A percentile compares a stretch with the other conserved stretches of the same genome.
Evolutionary conservation across 2,888 invertebrate genomes (phyloP).

Genomic region (Calameuta pallipes): DNA sequence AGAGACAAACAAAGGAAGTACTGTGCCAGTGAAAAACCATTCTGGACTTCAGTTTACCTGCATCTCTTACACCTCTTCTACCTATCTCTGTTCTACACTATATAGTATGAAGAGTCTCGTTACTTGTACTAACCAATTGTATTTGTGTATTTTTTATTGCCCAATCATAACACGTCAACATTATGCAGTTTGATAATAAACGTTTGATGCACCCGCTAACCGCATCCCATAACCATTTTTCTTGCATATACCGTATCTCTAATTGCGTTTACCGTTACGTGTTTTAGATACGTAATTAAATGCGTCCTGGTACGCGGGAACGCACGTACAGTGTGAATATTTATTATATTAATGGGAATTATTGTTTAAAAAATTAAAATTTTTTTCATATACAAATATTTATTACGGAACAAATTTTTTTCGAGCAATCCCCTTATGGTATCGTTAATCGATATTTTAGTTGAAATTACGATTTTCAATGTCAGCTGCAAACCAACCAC

Average conservation of each 20-base stretch:
- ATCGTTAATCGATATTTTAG: background rate
- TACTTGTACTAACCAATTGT: background rate
- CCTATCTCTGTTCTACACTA: background rate
- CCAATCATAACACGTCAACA: background rate
- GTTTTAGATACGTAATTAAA: background rate
- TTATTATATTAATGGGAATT: background rate
- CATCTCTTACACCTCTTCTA: background rate
- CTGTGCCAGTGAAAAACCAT: background rate
- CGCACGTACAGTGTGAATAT: background rate
- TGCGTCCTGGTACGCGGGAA: background rate
- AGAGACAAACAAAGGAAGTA: background rate
- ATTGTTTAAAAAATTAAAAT: background rate
- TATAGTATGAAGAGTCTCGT: background rate
- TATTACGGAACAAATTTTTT: background rate
- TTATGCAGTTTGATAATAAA: background rate
- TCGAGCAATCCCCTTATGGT: background rate
- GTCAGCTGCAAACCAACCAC: background rate
- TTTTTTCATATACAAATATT: background rate
- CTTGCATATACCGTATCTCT: background rate
- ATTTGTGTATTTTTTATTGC: background rate
- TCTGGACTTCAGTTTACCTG: background rate
- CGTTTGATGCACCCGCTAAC: background rate
- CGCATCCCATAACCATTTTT: background rate
- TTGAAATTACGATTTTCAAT: background rate
- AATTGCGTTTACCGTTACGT: background rate